These are phyloP conservation scores for Xestobium rufovillosum DNA, from an alignment of 2,888 invertebrate species.

Conservation along the genomic window DNA sequence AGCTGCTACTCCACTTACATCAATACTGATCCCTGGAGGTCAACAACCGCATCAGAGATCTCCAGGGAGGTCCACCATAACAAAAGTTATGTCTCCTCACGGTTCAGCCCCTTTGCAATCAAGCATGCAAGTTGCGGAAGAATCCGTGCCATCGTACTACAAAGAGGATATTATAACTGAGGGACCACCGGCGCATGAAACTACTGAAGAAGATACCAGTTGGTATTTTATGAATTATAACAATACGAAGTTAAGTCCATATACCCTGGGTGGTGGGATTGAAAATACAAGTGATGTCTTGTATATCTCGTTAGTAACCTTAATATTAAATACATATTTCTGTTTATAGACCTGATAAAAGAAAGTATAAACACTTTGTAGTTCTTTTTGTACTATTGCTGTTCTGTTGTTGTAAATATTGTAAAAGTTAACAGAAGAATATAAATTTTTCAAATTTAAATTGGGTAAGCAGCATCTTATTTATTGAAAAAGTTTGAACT, in stretches of 20 bases:
- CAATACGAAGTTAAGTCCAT: constrained; percentile 51
- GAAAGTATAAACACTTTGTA: too few relatives aligned
- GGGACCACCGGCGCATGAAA: constrained; percentile 45
- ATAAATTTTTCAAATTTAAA: too few relatives aligned
- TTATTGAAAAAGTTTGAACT: too few relatives aligned
- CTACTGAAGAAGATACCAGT: constrained; percentile 48
- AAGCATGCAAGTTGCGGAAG: constrained; percentile 22
- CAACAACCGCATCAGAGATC: constrained; percentile 42
- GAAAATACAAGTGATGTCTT: too few relatives aligned
- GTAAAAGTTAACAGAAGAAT: too few relatives aligned
- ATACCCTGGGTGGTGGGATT: too few relatives aligned
- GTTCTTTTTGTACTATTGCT: too few relatives aligned
- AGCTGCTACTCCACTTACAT: constrained; percentile 51
- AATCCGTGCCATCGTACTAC: constrained; percentile 21
- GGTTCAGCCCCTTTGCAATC: constrained; percentile 27
- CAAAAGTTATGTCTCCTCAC: constrained; percentile 50
- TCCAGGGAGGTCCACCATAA: constrained; percentile 52
- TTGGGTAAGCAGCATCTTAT: too few relatives aligned
- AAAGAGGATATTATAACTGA: constrained; percentile 38
- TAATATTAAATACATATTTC: too few relatives aligned
- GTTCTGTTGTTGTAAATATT: too few relatives aligned
- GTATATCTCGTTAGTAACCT: too few relatives aligned
- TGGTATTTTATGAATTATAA: constrained; percentile 88
- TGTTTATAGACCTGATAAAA: too few relatives aligned
- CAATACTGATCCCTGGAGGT: constrained; percentile 55